A percentile compares a stretch with the other conserved stretches of the same genome.
Conservation (phyloP, 2,113 vertebrate genomes). For the Leuciscus idus region DNA sequence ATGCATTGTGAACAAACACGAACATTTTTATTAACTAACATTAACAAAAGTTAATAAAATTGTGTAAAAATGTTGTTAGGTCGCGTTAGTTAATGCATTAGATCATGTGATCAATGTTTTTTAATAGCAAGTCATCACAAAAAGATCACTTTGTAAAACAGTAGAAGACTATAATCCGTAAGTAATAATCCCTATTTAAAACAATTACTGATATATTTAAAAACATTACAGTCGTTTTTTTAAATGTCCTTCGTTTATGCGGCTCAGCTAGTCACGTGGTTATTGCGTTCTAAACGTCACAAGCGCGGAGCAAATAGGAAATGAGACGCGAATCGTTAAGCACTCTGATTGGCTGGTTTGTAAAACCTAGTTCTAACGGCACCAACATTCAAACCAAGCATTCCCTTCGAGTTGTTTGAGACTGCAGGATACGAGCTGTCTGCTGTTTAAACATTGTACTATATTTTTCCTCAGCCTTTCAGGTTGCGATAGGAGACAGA, state of each 20-base stretch:
- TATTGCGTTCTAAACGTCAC: neutral
- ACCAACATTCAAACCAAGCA: neutral
- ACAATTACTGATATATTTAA: neutral
- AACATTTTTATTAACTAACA: no score
- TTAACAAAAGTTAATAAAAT: no score
- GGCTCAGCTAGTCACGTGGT: constrained; percentile 25
- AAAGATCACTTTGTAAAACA: neutral
- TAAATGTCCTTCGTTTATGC: neutral
- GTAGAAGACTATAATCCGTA: neutral
- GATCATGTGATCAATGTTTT: neutral
- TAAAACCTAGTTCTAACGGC: constrained; percentile 61
- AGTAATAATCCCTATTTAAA: neutral
- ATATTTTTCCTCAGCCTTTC: neutral
- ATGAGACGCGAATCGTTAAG: neutral
- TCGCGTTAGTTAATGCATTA: no score
- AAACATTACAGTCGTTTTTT: neutral
- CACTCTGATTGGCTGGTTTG: constrained; percentile 68
- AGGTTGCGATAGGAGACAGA: neutral
- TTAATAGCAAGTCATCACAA: neutral
- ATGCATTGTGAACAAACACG: no score
- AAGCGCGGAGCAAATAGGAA: constrained; percentile 39
- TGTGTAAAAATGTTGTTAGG: no score
- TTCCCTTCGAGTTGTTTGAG: neutral
- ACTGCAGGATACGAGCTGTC: neutral
- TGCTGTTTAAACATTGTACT: neutral